Evolutionary conservation across 2,797 vertebrate species (phyloP).

Genomic region (Pempheris klunzingeri): DNA sequence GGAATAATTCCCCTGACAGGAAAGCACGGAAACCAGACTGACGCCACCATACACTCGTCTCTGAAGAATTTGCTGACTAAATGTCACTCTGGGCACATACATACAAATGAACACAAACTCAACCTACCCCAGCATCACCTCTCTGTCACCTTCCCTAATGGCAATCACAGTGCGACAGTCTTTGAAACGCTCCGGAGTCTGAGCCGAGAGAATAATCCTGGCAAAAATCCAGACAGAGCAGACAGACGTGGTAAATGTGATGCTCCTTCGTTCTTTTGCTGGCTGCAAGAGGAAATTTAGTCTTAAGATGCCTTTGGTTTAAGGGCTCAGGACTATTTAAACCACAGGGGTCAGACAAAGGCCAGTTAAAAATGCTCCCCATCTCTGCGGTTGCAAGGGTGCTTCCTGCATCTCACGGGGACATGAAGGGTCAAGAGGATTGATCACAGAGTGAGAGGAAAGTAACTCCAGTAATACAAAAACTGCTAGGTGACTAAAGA

Average conservation of each 20-base stretch:
- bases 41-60: constrained; percentile 37
- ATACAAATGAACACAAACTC: constrained; percentile 25
- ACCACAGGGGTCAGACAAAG: not conserved
- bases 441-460: not conserved
- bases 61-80: constrained; percentile 67
- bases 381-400: not conserved
- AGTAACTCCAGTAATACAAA: not conserved
- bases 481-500: not conserved
- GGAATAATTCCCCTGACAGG: constrained; percentile 69
- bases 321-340: constrained; percentile 8
- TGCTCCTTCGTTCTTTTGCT: constrained; percentile 4
- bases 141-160: constrained; percentile 44
- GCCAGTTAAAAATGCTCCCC: not conserved
- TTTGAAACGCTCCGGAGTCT: constrained; percentile 22
- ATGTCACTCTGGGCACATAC: constrained; percentile 46
- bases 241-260: constrained; percentile 23
- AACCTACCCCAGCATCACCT: constrained; percentile 39
- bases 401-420: not conserved
- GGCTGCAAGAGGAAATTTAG: constrained; percentile 5
- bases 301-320: constrained; percentile 33
- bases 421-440: constrained; percentile 1
- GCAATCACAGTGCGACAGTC: constrained; percentile 28
- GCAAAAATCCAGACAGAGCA: constrained; percentile 28
- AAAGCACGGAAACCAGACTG: constrained; percentile 35
- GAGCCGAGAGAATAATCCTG: constrained; percentile 41